Evolutionary conservation across 2,113 vertebrate species (phyloP), one percentile per base, ranked within the genome.

Genomic region (Lucifuga dentata): DNA sequence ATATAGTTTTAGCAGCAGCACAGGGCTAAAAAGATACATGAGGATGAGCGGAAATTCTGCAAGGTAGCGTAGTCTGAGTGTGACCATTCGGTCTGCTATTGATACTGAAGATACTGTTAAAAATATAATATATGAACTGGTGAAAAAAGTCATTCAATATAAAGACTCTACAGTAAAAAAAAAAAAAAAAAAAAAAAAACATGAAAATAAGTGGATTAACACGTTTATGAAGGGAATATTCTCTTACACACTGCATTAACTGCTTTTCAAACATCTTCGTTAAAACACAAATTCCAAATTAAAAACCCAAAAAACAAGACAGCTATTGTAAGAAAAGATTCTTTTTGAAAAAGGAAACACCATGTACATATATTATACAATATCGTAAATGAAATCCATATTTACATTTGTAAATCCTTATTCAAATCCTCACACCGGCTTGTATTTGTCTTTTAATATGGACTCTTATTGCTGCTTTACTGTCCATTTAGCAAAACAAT

Each of bases 1-100:
- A 90, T 94, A 94, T 93, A 89, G 93, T 92, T 90, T 94, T 94
- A 97, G 96, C 95, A 97, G 96, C 95, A 96, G 95, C 93, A 84
- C 88, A 94, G 93, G 94, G 92, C 90, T 90, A 90, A 89, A 92
- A 90, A 77, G 88, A 89, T 91, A 93, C 81, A 88, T 81, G 85
- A 87, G 91, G 91, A 90, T 86, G 89, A 52, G 39, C 21, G 85
- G 87, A 52, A 51, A 62, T 62, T 79, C 82, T 57, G 81, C 51
- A 46, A 29, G 60, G 71, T 49, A 73, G 67, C 49, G 41, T 21
- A 69, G 56, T 57, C 16, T 45, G 24, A 45, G 56, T 44, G 51
- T 5, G 57, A 73, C 70, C 67, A 32, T 23, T 70, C 72, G 73
- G 79, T 71, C 79, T 43, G 67, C 62, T 75, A 75, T 72, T 61